These are phyloP conservation scores for Andrena flavipes DNA, from an alignment of 2,888 invertebrate species.

Conservation along the genomic window DNA sequence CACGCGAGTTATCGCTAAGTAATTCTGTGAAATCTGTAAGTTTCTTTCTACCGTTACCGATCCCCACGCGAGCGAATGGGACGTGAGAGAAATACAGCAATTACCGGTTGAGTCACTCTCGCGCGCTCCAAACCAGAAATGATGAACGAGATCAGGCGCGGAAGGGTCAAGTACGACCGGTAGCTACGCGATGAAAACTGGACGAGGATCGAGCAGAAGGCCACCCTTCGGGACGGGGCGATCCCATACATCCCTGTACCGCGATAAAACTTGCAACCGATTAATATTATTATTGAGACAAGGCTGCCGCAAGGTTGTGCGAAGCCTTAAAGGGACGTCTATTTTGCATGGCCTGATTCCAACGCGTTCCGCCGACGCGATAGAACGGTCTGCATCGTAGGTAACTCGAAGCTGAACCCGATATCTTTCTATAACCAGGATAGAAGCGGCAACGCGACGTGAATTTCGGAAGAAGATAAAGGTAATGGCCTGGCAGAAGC, in stretches of 20 bases:
- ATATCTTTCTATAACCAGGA: constrained; percentile 12
- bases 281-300: constrained; percentile 60
- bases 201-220: not conserved
- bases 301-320: constrained; percentile 58
- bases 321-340: constrained; percentile 61
- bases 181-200: not conserved
- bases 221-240: not conserved
- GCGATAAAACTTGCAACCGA: constrained; percentile 42
- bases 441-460: too few species aligned
- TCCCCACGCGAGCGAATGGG: too few species aligned
- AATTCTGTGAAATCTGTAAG: too few species aligned
- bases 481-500: not conserved
- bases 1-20: too few species aligned
- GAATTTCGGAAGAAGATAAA: not conserved
- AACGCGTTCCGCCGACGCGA: constrained; percentile 30
- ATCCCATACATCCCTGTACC: not conserved
- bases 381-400: constrained; percentile 14
- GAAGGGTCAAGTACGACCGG: constrained; percentile 21
- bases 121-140: not conserved
- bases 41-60: too few species aligned
- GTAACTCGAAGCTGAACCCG: constrained; percentile 43
- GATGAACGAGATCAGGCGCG: constrained; percentile 1
- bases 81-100: not conserved
- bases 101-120: not conserved
- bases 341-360: constrained; percentile 56